Evolutionary conservation across 2,113 vertebrate species (phyloP).

Genomic region (Phyllostomus hastatus): DNA sequence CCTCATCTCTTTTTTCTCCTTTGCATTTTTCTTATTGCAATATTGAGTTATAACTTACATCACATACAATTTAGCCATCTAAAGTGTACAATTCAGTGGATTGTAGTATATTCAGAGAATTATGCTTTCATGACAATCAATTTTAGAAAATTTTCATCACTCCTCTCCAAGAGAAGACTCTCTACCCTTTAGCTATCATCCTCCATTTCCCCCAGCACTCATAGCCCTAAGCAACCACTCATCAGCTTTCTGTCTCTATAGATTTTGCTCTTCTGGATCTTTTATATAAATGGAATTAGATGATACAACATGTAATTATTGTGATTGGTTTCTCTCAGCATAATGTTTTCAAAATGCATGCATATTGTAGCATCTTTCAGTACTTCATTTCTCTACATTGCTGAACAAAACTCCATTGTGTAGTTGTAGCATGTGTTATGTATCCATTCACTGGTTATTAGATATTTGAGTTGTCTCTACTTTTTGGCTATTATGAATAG

Average conservation of each 20-base stretch:
- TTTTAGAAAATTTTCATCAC: slow-evolving; percentile 6
- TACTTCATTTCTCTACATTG: not conserved
- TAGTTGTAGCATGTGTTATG: not conserved
- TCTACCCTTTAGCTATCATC: not conserved
- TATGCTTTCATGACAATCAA: not conserved
- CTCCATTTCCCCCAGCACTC: not conserved
- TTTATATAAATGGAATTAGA: not conserved
- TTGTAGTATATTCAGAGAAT: not conserved
- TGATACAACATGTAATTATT: not conserved
- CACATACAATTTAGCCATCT: not conserved
- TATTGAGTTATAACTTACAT: not conserved
- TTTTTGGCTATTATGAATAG: not conserved
- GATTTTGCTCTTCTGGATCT: not conserved
- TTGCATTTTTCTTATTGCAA: not conserved
- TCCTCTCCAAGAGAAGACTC: not conserved
- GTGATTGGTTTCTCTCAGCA: not conserved
- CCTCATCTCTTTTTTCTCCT: not conserved
- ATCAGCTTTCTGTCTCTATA: not conserved
- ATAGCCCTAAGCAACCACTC: not conserved
- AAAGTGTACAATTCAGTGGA: not conserved
- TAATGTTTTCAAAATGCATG: not conserved
- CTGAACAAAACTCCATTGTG: not conserved
- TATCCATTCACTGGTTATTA: not conserved
- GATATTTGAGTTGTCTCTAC: not conserved
- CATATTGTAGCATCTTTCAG: not conserved